Evolutionary conservation across 2,113 vertebrate genomes (phyloP).

Genomic region (Pluvialis apricaria): DNA sequence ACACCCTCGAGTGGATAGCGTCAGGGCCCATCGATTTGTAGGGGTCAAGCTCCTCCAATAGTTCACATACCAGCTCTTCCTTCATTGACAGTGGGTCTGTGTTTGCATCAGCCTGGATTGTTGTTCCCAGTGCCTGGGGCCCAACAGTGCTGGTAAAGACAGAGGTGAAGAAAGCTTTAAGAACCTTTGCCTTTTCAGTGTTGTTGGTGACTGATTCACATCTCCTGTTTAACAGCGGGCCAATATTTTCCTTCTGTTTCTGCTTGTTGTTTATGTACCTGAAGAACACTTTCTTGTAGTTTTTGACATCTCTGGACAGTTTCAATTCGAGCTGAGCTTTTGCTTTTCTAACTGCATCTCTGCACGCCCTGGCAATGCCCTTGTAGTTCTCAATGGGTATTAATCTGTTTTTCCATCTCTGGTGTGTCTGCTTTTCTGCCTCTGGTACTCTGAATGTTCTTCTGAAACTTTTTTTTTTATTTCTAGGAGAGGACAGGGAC

Average conservation of each 20-base stretch:
- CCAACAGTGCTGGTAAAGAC: background rate
- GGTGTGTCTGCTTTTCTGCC: background rate
- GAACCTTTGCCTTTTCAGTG: background rate
- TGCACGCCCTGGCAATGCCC: background rate
- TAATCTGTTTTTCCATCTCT: background rate
- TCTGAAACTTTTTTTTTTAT: background rate
- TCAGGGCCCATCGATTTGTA: background rate
- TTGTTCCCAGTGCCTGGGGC: background rate
- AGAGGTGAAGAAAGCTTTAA: background rate
- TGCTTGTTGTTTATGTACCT: background rate
- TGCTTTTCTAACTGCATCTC: background rate
- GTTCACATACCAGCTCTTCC: background rate
- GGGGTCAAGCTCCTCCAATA: background rate
- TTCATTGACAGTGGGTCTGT: background rate
- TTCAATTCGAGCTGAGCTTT: background rate
- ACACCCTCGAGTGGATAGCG: background rate
- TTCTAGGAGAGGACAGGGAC: background rate
- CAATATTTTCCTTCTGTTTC: background rate
- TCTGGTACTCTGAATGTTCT: background rate
- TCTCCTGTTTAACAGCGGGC: background rate
- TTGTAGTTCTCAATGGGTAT: background rate
- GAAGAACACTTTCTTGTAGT: background rate
- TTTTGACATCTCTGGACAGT: background rate
- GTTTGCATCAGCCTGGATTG: background rate
- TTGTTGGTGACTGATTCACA: background rate